Evolutionary conservation across 2,888 invertebrate genomes (phyloP).

Genomic region (Brachynemurus nebulosus): DNA sequence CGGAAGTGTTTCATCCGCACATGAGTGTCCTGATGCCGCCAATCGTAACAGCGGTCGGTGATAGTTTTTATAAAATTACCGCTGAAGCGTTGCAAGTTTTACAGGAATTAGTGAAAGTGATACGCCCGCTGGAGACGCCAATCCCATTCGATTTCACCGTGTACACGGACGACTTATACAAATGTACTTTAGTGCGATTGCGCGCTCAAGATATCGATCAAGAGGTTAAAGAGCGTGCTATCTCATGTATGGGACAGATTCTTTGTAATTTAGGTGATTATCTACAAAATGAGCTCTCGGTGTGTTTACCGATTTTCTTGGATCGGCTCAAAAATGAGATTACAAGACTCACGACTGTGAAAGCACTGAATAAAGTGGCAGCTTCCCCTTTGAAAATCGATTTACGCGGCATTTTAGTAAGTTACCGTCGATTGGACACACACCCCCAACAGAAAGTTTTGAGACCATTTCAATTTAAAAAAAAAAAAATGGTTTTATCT

Average conservation of each 20-base stretch:
- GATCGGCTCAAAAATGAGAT: conserved; percentile 95
- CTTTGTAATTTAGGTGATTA: conserved; percentile 85
- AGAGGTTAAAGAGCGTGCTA: conserved; percentile 97
- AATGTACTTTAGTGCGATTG: conserved; percentile 70
- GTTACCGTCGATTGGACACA: conserved; percentile 18
- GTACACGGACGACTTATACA: conserved; percentile 70
- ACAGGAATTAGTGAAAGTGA: conserved; percentile 88
- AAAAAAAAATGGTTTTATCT: too few species aligned
- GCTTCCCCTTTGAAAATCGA: conserved; percentile 78
- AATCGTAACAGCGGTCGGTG: conserved; percentile 78
- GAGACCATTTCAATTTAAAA: neutral
- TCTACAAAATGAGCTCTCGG: conserved; percentile 58
- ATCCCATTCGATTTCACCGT: conserved; percentile 52
- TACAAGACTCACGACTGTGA: conserved; percentile 89
- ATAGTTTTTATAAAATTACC: conserved; percentile 97
- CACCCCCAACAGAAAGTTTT: neutral
- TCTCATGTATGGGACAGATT: conserved; percentile 92
- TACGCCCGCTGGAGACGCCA: conserved; percentile 59
- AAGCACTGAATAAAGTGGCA: conserved; percentile 88
- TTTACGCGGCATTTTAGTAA: conserved; percentile 63
- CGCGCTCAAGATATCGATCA: conserved; percentile 96
- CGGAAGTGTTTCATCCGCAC: conserved; percentile 67
- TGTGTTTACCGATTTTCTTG: conserved; percentile 86
- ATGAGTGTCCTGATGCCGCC: conserved; percentile 68
- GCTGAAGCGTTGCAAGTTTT: conserved; percentile 89